Percentiles rank a stretch among this genome's conserved stretches.
Evolutionary conservation across 1,140 invertebrate species (phyloP).

Genomic region (Trachelipus rathkii): DNA sequence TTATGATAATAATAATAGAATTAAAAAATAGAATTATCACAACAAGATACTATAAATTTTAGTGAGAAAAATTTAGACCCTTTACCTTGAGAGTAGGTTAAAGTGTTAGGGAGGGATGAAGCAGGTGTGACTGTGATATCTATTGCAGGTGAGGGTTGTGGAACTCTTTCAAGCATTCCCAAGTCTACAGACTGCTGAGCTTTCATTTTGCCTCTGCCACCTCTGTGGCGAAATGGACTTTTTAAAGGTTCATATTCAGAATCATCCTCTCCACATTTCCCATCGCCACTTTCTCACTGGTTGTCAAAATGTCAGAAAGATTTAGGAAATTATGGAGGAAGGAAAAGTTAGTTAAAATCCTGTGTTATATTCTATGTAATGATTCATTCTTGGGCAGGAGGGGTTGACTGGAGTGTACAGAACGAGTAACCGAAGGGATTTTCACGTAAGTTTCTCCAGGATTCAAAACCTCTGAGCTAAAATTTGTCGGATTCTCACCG

Average conservation of each 20-base stretch:
- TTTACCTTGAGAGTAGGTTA: constrained; percentile 39
- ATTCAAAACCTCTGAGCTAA: neutral
- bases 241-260: neutral
- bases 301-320: neutral
- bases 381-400: neutral
- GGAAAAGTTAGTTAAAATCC: neutral
- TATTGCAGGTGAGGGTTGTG: constrained; percentile 3
- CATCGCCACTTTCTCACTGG: neutral
- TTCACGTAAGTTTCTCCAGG: neutral
- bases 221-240: neutral
- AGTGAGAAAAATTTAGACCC: too few species aligned
- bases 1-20: too few species aligned
- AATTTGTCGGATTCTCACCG: too few species aligned
- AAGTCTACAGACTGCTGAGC: constrained; percentile 39
- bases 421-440: neutral
- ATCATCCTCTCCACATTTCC: neutral
- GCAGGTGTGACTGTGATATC: constrained; percentile 35
- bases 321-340: neutral
- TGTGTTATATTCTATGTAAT: neutral
- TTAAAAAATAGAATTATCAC: too few species aligned
- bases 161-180: constrained; percentile 41
- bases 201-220: neutral
- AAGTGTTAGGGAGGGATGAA: constrained; percentile 31
- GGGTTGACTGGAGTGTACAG: neutral
- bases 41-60: too few species aligned